Evolutionary conservation across 1,140 invertebrate species (phyloP).

Genomic region (Sycobia sp.): DNA sequence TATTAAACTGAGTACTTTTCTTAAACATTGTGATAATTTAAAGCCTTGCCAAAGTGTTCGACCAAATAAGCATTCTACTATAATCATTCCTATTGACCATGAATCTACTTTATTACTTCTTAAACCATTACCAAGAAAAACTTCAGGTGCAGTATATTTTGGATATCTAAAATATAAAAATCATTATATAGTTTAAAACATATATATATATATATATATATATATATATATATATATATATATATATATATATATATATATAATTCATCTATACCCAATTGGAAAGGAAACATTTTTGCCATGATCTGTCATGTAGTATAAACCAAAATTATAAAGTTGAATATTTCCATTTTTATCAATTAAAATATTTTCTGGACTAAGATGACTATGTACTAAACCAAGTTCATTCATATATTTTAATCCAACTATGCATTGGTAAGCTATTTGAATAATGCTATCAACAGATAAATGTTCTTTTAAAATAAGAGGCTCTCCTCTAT

Average conservation of each 20-base stretch:
- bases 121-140: conserved; percentile 67
- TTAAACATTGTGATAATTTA: conserved; percentile 73
- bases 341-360: conserved; percentile 73
- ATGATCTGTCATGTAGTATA: conserved; percentile 88
- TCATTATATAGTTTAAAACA: conserved; percentile 29
- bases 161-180: conserved; percentile 64
- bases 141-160: conserved; percentile 86
- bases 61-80: conserved; percentile 77
- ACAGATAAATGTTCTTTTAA: conserved; percentile 53
- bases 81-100: conserved; percentile 89
- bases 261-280: conserved; percentile 73
- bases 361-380: conserved; percentile 85
- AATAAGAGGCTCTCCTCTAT: conserved; percentile 71
- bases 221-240: neutral
- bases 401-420: conserved; percentile 76
- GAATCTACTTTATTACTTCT: conserved; percentile 80
- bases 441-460: conserved; percentile 67
- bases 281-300: conserved; percentile 89
- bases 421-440: conserved; percentile 74
- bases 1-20: conserved; percentile 76
- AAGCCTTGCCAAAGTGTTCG: conserved; percentile 72
- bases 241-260: neutral
- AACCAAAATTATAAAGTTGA: conserved; percentile 90
- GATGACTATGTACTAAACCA: conserved; percentile 78
- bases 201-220: conserved; percentile 1